Evolutionary conservation across 2,113 vertebrate species (phyloP).

Genomic region (Bettongia penicillata): DNA sequence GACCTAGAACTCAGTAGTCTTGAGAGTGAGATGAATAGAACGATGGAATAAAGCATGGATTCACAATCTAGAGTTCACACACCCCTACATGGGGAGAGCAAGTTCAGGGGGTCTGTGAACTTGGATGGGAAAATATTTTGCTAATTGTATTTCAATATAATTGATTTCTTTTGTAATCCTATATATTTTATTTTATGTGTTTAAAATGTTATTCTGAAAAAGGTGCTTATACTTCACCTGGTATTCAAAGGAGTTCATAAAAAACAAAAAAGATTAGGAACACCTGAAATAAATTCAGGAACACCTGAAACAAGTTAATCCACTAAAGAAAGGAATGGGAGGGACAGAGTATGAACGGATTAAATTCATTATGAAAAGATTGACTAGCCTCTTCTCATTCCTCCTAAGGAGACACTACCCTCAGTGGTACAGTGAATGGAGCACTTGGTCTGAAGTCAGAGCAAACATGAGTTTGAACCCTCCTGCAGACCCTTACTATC

Average conservation of each 20-base stretch:
- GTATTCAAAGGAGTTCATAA: not conserved
- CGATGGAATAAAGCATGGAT: not conserved
- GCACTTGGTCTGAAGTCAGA: not conserved
- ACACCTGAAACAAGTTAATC: not conserved
- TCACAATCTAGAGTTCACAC: not conserved
- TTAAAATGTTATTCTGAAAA: not conserved
- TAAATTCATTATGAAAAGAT: not conserved
- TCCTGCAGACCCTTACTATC: not conserved
- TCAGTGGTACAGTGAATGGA: not conserved
- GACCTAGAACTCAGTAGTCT: not conserved
- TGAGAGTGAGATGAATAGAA: not conserved
- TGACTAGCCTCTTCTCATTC: not conserved
- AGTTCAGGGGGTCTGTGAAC: not conserved
- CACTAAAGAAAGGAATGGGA: not conserved
- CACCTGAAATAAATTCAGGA: not conserved
- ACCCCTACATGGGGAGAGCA: not conserved
- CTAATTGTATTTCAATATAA: not conserved
- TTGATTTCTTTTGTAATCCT: no score
- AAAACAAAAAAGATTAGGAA: not conserved
- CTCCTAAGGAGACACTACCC: not conserved
- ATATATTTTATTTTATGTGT: not conserved
- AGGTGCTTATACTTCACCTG: not conserved
- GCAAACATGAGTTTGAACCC: not conserved
- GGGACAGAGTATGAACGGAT: not conserved
- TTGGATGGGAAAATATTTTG: not conserved